phyloP scores from a whole-genome alignment of 1,140 invertebrate genomes.

The Ladona fulva region DNA sequence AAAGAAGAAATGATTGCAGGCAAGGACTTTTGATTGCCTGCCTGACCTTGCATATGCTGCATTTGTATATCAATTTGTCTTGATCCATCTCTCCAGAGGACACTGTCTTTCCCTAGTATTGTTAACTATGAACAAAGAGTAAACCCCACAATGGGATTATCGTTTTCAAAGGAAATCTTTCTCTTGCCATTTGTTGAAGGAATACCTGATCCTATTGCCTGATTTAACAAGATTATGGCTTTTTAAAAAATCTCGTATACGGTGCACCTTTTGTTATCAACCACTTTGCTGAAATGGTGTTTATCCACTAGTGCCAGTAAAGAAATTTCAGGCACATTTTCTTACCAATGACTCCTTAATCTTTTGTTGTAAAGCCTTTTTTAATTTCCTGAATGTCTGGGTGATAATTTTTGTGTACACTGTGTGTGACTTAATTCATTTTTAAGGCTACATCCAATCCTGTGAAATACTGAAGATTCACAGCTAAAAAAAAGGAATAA shows the following conservation, averaged over 20 bases:
- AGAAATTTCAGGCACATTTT: no score
- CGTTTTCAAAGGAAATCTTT: neutral
- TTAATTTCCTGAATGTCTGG: neutral
- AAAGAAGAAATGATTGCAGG: no score
- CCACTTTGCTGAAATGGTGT: neutral
- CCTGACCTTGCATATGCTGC: neutral
- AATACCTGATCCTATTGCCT: neutral
- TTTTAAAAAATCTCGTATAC: neutral
- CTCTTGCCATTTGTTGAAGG: neutral
- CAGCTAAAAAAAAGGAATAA: neutral
- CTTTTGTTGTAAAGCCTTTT: neutral
- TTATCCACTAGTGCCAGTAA: neutral
- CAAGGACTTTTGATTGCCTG: neutral
- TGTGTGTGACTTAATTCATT: neutral
- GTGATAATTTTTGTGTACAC: neutral
- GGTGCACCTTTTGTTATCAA: neutral
- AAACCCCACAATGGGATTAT: neutral
- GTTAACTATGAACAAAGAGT: neutral
- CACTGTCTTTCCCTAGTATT: neutral
- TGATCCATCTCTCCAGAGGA: neutral
- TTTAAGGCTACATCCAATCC: neutral
- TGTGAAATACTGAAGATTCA: neutral
- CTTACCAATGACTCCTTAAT: no score
- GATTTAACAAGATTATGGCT: neutral
- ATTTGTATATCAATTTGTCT: neutral